Base-by-base conservation (phyloP, 2,797 vertebrate genomes). In the Carcharodon carcharias region DNA sequence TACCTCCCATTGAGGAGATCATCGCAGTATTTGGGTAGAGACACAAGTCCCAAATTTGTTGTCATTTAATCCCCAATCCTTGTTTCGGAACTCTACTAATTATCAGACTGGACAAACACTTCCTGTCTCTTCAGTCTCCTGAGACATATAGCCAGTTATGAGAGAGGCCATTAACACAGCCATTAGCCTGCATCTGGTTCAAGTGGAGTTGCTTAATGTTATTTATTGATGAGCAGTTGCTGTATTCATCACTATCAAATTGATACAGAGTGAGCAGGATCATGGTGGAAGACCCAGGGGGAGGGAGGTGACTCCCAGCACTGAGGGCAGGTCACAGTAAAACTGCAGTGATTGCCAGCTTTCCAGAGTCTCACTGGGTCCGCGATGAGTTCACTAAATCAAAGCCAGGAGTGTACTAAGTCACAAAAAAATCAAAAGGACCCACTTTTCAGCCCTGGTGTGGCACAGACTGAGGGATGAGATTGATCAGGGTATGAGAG, bases 201-300 rank as follows among this genome's bases (percentile, higher is more conserved):
- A 50, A 50, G 40, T 56, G 9, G 50, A 89, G 26, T 91, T 28
- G 12, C 11, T 58, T 14, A 11, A 28, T 35, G 56, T 58, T 91
- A 61, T 35, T 91, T 91, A 91, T 91, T 91, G 88, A 91, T 91
- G 56, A 91, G 54, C 88, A 4, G 12, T 89, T 56, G 87, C 88
- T 35, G 12, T 16, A 11, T 18, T 61, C 31, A 31, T 61, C 56
- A 91, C 12, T 18, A 28, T 4, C 88, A 91, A 12, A 88, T 56
- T 28, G 26, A 23, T 3, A n/a, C 23, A 56, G 18, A 73, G 77
- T 40, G 18, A 71, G 67, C 54, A 91, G 54, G 58, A 16, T 91
- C 56, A 91, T 31, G 88, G 9, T 91, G 31, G 18, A 6, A 87
- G 7, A 6, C 82, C 0, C 45, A 2, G 40, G 21, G 54, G 28